phyloP scores from a whole-genome alignment of 2,888 invertebrate genomes.

The Pecten maximus region DNA sequence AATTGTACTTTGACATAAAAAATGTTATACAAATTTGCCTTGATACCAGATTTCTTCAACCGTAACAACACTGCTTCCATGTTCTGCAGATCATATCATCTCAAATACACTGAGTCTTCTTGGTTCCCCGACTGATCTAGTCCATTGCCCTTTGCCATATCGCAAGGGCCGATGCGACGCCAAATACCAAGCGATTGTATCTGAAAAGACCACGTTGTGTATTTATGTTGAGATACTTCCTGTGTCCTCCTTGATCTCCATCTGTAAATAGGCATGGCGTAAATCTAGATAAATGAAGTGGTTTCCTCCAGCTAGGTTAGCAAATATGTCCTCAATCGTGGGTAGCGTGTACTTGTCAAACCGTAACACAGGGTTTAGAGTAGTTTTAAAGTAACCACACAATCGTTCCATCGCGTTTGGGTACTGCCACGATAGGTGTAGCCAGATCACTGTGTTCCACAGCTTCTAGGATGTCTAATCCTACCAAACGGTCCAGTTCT shows the following conservation, averaged over 20 bases:
- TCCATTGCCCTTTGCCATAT: conserved; percentile 52
- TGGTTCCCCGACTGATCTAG: conserved; percentile 47
- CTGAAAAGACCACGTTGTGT: conserved; percentile 49
- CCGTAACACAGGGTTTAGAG: conserved; percentile 59
- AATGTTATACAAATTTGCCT: conserved; percentile 39
- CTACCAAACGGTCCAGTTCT: conserved; percentile 47
- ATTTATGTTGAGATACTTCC: conserved; percentile 48
- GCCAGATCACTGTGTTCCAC: conserved; percentile 63
- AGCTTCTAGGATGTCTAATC: conserved; percentile 48
- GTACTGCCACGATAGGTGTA: conserved; percentile 64
- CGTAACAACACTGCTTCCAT: conserved; percentile 35
- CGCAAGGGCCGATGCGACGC: conserved; percentile 35
- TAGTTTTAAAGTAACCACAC: conserved; percentile 63
- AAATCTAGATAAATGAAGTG: conserved; percentile 55
- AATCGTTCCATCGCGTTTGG: conserved; percentile 54
- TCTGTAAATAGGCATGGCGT: conserved; percentile 48
- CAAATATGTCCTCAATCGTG: conserved; percentile 63
- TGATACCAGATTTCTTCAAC: neutral
- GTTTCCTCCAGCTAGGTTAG: conserved; percentile 49
- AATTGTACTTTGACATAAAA: neutral
- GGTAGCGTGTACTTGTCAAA: conserved; percentile 64
- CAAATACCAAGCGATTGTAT: conserved; percentile 44
- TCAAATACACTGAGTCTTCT: conserved; percentile 36
- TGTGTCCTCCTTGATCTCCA: conserved; percentile 55
- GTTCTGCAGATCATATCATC: conserved; percentile 52